Conservation (phyloP, 2,797 vertebrate species). For the Leucoraja ocellata region DNA sequence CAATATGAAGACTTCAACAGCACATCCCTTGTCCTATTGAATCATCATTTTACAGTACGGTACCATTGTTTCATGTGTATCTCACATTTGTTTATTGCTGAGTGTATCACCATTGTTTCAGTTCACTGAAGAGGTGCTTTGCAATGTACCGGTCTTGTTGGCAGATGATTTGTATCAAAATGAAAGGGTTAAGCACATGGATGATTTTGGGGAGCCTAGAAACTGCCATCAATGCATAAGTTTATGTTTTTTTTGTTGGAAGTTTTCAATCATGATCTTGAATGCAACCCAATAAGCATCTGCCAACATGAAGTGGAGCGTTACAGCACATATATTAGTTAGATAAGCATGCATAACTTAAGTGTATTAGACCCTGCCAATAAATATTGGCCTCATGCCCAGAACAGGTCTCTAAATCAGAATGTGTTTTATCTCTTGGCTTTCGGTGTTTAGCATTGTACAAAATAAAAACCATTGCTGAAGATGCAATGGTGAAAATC, state of each 20-base stretch:
- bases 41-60: background rate
- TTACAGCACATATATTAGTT: conserved; percentile 53
- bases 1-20: background rate
- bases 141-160: background rate
- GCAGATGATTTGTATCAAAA: background rate
- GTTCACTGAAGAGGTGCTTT: background rate
- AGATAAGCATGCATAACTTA: conserved; percentile 52
- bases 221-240: background rate
- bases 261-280: conserved; percentile 27
- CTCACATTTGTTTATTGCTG: background rate
- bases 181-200: background rate
- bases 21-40: background rate
- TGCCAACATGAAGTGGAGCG: conserved; percentile 53
- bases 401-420: background rate
- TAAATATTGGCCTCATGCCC: background rate
- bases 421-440: background rate
- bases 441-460: background rate
- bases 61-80: background rate
- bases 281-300: conserved; percentile 41
- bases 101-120: background rate
- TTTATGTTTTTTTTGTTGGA: background rate
- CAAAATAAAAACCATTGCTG: background rate
- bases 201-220: background rate
- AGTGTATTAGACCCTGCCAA: conserved; percentile 36
- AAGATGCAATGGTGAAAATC: background rate